These are phyloP conservation scores for Clarias magur DNA, from an alignment of 2,113 vertebrate genomes.

Conservation along the genomic window DNA sequence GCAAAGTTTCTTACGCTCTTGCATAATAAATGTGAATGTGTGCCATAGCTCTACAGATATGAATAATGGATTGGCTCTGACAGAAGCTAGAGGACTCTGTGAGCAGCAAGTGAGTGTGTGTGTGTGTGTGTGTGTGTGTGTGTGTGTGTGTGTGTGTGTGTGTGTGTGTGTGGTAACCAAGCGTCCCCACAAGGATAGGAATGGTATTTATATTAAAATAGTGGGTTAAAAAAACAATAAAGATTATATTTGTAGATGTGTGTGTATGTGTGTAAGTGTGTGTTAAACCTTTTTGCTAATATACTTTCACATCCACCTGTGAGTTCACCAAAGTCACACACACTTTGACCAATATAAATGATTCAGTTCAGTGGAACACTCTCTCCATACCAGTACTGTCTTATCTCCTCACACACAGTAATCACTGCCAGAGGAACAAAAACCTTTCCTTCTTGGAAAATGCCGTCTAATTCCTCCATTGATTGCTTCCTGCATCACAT, in stretches of 20 bases:
- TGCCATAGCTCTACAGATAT: conserved; percentile 3
- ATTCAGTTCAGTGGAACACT: conserved; percentile 25
- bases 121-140: background rate
- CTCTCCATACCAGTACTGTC: background rate
- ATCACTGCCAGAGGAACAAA: background rate
- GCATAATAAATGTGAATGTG: conserved; percentile 37
- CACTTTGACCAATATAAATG: background rate
- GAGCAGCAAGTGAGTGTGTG: background rate
- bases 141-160: too few species aligned
- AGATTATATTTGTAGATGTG: background rate
- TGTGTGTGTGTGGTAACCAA: background rate
- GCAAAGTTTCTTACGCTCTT: conserved; percentile 9
- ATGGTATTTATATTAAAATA: background rate
- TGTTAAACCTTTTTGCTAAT: background rate
- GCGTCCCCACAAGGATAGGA: background rate
- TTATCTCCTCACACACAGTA: background rate
- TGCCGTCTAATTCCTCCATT: background rate
- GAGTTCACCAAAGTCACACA: background rate
- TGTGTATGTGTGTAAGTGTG: background rate
- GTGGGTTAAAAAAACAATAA: background rate
- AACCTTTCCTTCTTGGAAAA: background rate
- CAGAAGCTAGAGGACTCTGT: conserved; percentile 14
- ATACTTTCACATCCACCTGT: background rate
- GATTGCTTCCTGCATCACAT: background rate
- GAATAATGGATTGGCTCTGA: conserved; percentile 48